Base-by-base conservation (phyloP, 1,140 invertebrate genomes). In the Choristoneura fumiferana region DNA sequence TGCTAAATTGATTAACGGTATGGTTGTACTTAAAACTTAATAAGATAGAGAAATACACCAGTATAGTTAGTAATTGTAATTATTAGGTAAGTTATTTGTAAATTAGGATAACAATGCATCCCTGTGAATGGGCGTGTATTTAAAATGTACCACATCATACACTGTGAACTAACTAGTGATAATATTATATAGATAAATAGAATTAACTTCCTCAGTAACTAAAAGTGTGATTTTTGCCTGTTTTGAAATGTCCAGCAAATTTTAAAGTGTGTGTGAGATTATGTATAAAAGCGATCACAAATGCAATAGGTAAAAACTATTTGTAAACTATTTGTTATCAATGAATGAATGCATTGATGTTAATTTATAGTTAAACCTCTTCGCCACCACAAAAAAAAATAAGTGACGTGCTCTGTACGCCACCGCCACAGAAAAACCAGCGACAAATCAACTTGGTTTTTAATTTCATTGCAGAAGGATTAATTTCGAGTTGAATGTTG, bases 121-220 rank as follows among this genome's bases (percentile, higher is more conserved):
- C 18, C 43, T 49, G 9, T 8, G 10, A 22, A 2, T 22, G 22
- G 18, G 43, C 43, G 43, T 1, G 43, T 12, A 14, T 49, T 29
- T 12, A 29, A 49, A 49, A 17, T 49, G 43, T 49, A 49, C 43
- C 43, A 49, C 43, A 49, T 49, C 43, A 49, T 49, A 49, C 18
- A 29, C 43, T 49, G 43, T 49, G 43, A 49, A 49, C 29, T 43
- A 43, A n/a, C n/a, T 49, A 49, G 43, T 49, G 43, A 22, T 22
- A 49, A 22, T 29, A 29, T 29, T 29, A 49, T 10, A 43, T 1
- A 8, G 22, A 18, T 49, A 49, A 18, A 12, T 49, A 49, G 18
- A 12, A 49, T 29, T 29, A 29, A 29, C 17, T 45, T 43, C 40
- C 43, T 49, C 18, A 49, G 18, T 10, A 18, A n/a, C 43, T 22